Evolutionary conservation across 2,888 invertebrate genomes (phyloP).

Genomic region (Ametastegia equiseti): DNA sequence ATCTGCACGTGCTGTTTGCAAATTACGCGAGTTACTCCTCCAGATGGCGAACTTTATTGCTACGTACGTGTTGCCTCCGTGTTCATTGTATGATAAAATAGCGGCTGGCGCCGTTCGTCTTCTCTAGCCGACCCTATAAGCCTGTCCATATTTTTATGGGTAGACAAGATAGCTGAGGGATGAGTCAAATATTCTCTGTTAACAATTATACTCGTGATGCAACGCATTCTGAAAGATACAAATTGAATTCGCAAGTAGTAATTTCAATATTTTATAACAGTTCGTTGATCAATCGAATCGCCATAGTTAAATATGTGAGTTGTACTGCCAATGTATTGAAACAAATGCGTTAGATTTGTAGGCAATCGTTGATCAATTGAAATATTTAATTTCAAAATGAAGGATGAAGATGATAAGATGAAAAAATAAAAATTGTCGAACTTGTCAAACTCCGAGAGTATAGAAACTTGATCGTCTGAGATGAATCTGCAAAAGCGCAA

Average conservation of each 20-base stretch:
- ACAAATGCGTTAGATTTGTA: no score
- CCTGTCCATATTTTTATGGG: neutral
- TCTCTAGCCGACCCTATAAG: neutral
- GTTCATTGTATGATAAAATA: neutral
- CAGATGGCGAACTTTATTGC: neutral
- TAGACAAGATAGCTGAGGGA: no score
- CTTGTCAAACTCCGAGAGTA: neutral
- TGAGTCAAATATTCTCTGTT: neutral
- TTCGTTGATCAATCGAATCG: no score
- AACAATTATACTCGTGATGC: neutral
- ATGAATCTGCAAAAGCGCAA: constrained; percentile 8
- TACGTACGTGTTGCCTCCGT: neutral
- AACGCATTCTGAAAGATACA: neutral
- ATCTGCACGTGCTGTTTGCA: neutral
- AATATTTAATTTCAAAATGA: no score
- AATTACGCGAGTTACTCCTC: neutral
- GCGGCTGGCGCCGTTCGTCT: neutral
- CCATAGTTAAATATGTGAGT: neutral
- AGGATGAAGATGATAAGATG: neutral
- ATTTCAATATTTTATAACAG: no score
- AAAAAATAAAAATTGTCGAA: neutral
- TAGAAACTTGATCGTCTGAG: neutral
- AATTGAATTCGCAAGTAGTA: neutral
- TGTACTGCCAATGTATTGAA: no score
- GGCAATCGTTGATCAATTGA: no score